Evolutionary conservation across 2,888 invertebrate species (phyloP), one percentile per base, ranked within the genome.

Genomic region (Calameuta pallipes): DNA sequence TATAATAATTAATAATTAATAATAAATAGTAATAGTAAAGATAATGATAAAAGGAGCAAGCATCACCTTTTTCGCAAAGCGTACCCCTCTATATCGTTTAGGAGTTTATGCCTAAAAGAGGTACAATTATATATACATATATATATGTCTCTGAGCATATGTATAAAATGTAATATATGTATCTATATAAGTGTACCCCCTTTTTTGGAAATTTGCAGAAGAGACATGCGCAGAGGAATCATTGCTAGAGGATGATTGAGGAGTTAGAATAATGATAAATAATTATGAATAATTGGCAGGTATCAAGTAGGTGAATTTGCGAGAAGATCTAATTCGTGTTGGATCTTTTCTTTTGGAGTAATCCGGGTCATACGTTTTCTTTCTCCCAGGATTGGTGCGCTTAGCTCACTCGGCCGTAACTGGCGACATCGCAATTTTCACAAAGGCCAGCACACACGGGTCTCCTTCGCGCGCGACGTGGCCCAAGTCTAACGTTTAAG

Each of bases 401-500:
- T 56, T 56, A 56, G 56, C 56, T 56, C 70, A 69, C 34, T 74
- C 35, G 41, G 35, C 31, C 73, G 80, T 79, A 77, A 79, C 15
- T 41, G 75, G 76, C 74, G 68, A 56, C 74, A 74, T 78, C 41
- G 76, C 75, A 56, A 56, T 56, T 56, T 56, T 56, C 56, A 56
- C 56, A 56, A 56, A 56, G 56, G 56, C 56, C 56, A 15, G 56
- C 56, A 56, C 56, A 56, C 82, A 82, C 82, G 79, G 81, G 80
- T 80, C 80, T 80, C 80, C 77, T 75, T 83, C 81, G 84, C 81
- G 81, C 78, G 82, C 82, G 81, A 83, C 83, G 82, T 83, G 84
- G 86, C 84, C 84, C 88, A 85, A 85, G 84, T 88, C 84, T 87
- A 87, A 87, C 82, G 82, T 85, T 86, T 86, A 88, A 87, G 83